Base-by-base conservation (phyloP, 2,113 vertebrate genomes). In the Ptilonorhynchus violaceus region DNA sequence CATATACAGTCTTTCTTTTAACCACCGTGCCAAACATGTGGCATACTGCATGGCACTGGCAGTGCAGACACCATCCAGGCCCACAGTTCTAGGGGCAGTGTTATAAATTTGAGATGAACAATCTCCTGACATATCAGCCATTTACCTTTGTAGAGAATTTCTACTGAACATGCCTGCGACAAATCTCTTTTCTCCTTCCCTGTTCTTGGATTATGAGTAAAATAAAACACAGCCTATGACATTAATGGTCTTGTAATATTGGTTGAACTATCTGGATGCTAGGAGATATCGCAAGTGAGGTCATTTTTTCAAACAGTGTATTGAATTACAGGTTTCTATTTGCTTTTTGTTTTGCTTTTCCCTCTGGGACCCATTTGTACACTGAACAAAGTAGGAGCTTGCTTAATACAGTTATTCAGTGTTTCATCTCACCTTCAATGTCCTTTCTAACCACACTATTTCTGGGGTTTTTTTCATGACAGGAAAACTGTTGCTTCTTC, bases 181-280 rank as follows among this genome's bases (percentile, higher is more conserved):
- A 91, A 74, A 94, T 64, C 39, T 69, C 46, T 58, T 76, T 93
- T 69, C 42, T 50, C 75, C 50, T 90, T 95, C 30, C 39, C 33
- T 80, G 84, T 93, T 80, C 83, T 74, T 66, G 55, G 83, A 55
- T 70, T 96, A 94, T 96, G 94, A 93, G 79, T 58, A 30, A 59
- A 95, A 96, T 95, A 96, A 95, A 97, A 93, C 68, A 94, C 46
- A 85, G 7, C 10, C 62, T 66, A 9, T 93, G 94, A 96, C 67
- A 6, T 79, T 92, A 93, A 94, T 83, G 58, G 25, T 73, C 88
- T 62, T 56, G 58, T 83, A 88, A 85, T 69, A 92, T 53, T 88
- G n/a, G 55, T 86, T 66, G 83, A 93, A 63, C 75, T 50, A 74
- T 91, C 87, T 42, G 56, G 64, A 93, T 92, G 76, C 88, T 80